Evolutionary conservation across 2,888 invertebrate species (phyloP).

Genomic region (Odiellus spinosus): DNA sequence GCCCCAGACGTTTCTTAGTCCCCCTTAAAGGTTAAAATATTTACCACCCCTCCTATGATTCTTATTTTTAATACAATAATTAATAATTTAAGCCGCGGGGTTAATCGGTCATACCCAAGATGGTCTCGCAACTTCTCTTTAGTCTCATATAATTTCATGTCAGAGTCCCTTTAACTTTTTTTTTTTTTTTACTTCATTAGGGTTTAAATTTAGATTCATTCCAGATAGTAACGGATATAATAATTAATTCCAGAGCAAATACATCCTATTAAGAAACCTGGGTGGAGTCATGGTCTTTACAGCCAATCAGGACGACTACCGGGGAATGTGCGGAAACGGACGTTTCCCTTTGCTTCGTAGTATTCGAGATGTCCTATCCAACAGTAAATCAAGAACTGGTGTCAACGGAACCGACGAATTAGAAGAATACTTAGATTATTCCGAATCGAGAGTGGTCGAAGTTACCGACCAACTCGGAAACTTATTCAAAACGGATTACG

Average conservation of each 20-base stretch:
- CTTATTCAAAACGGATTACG: conserved; percentile 6
- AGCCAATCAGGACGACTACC: conserved; percentile 16
- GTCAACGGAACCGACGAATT: conserved; percentile 4
- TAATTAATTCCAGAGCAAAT: conserved; percentile 11
- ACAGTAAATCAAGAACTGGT: conserved; percentile 1
- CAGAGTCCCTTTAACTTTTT: too few species aligned
- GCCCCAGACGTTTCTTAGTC: too few species aligned
- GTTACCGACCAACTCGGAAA: conserved; percentile 11
- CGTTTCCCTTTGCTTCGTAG: conserved; percentile 13
- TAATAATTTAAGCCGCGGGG: too few species aligned
- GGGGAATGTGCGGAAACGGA: conserved; percentile 12
- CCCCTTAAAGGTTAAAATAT: too few species aligned
- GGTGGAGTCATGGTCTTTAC: conserved; percentile 15
- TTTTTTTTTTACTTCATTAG: too few species aligned
- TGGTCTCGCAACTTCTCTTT: too few species aligned
- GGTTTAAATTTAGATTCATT: too few species aligned
- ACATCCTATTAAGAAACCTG: conserved; percentile 6
- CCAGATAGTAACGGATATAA: too few species aligned
- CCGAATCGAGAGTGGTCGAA: conserved; percentile 12
- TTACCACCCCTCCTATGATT: too few species aligned
- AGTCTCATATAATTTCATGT: too few species aligned
- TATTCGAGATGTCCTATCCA: conserved; percentile 8
- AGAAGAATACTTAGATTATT: conserved; percentile 6
- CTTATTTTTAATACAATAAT: too few species aligned
- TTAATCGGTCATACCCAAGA: too few species aligned